Evolutionary conservation across 1,140 invertebrate genomes (phyloP).

Genomic region (Neoseiulus cucumeris): DNA sequence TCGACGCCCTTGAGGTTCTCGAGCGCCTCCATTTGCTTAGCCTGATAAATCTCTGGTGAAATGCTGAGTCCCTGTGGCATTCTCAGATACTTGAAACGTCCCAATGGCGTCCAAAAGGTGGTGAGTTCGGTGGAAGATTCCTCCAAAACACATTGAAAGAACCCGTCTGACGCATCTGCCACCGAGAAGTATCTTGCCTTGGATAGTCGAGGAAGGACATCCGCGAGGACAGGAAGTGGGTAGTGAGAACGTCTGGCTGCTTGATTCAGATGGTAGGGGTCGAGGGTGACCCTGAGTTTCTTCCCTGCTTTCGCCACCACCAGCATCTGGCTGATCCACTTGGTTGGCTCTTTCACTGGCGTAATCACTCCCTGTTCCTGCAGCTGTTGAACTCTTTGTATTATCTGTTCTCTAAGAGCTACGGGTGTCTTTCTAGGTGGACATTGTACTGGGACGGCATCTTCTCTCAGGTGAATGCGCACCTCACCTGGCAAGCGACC

Average conservation of each 20-base stretch:
- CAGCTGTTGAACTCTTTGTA: slow-evolving; percentile 17
- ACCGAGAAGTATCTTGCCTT: too few relatives aligned
- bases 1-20: too few relatives aligned
- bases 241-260: slow-evolving; percentile 15
- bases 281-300: slow-evolving; percentile 17
- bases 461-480: slow-evolving; percentile 11
- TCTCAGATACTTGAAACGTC: too few relatives aligned
- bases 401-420: slow-evolving; percentile 13
- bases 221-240: neutral
- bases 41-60: too few relatives aligned
- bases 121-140: too few relatives aligned
- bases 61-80: too few relatives aligned
- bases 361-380: slow-evolving; percentile 20
- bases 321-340: slow-evolving; percentile 20
- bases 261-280: slow-evolving; percentile 22
- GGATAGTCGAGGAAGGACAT: too few relatives aligned
- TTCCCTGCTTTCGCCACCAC: slow-evolving; percentile 18
- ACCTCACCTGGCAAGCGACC: neutral
- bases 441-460: slow-evolving; percentile 5
- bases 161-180: too few relatives aligned
- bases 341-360: slow-evolving; percentile 22
- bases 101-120: too few relatives aligned
- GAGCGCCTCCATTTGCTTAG: too few relatives aligned
- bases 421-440: slow-evolving; percentile 13
- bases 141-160: too few relatives aligned